Base-by-base conservation (phyloP, 2,113 vertebrate species). In the Tringa solitaria region DNA sequence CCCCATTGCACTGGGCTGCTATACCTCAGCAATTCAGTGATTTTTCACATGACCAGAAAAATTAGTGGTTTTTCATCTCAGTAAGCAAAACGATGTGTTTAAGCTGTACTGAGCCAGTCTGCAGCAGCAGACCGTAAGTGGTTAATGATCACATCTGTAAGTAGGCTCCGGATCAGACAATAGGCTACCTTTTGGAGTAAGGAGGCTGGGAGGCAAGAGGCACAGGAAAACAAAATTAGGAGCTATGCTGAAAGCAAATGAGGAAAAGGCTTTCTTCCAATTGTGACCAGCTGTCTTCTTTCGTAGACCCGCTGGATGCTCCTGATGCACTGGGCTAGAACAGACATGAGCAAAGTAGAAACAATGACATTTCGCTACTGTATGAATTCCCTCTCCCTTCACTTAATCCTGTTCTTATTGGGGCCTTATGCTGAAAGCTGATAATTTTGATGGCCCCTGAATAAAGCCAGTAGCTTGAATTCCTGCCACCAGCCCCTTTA, bases 401-500 rank as follows among this genome's bases (percentile, higher is more conserved):
- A 90, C 96, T 98, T 98, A 98, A 98, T 98, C 98, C 97, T 92
- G 86, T 98, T 95, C 98, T 98, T 98, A 95, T 3, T 94, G 96
- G 92, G 97, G 95, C 95, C 97, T 96, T 96, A 95, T 96, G 97
- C 96, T 96, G 97, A 98, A 98, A 98, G 98, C 98, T 98, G 96
- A 98, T 98, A 98, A 98, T 98, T 98, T 98, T 97, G 98, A 98
- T 98, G 97, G 97, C 93, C 97, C 97, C 98, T 97, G 97, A 98
- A 98, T 98, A 98, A 97, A 96, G 97, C 96, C 94, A 70, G 95
- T 92, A 95, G 96, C 98, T 99, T 99, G 99, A 99, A 99, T 99
- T 98, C 98, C 98, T 99, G 99, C 99, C 99, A 99, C 99, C 98
- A 98, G 98, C 97, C 98, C 98, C 97, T 96, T 98, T 98, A 98